A percentile compares a stretch with the other conserved stretches of the same genome.
phyloP scores from a whole-genome alignment of 1,140 invertebrate genomes.

The Lordiphosa clarofinis region DNA sequence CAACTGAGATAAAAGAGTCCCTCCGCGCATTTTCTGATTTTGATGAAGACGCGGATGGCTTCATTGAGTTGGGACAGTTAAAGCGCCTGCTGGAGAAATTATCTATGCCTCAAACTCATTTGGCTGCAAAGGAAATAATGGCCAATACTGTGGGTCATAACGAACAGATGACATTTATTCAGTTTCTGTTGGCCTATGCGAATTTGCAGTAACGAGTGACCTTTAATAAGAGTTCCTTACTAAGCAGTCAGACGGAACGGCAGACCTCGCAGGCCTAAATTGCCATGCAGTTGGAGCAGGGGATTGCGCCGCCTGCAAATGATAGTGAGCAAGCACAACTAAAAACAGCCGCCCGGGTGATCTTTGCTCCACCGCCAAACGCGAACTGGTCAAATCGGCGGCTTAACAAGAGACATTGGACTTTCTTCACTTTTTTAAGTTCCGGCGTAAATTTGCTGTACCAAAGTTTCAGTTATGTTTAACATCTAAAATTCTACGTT shows the following conservation, averaged over 20 bases:
- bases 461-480: conserved; percentile 17
- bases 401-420: background rate
- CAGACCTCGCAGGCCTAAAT: conserved; percentile 51
- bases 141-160: conserved; percentile 11
- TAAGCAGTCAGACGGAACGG: background rate
- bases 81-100: conserved; percentile 44
- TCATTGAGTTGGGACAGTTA: conserved; percentile 25
- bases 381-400: background rate
- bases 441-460: conserved; percentile 5
- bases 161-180: conserved; percentile 26
- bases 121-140: conserved; percentile 40
- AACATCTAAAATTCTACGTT: conserved; percentile 16
- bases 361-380: background rate
- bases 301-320: background rate
- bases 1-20: conserved; percentile 27
- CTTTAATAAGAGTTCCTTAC: background rate
- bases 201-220: conserved; percentile 12
- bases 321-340: background rate
- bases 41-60: conserved; percentile 36
- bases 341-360: too few relatives aligned
- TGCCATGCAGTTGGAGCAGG: conserved; percentile 14
- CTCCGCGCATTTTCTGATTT: conserved; percentile 21
- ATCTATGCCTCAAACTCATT: conserved; percentile 47
- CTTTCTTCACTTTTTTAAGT: background rate
- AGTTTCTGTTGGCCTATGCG: conserved; percentile 37